Base-by-base conservation (phyloP, 1,140 invertebrate genomes). In the Trypoxylus dichotomus region DNA sequence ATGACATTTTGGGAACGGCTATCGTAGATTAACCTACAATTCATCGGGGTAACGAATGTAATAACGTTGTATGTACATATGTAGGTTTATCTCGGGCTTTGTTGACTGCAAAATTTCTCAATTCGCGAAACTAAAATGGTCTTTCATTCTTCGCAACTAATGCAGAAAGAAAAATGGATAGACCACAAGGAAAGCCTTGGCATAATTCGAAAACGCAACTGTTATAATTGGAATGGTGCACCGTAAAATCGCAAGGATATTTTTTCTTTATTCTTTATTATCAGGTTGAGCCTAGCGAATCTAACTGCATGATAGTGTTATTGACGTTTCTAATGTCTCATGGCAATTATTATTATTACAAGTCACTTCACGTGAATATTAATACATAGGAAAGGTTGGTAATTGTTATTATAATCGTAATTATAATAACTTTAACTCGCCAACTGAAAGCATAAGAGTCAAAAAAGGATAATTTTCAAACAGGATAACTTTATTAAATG, bases 181-280 rank as follows among this genome's bases (percentile, higher is more conserved):
- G 47, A 54, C 47, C 47, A 54, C 47, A 54, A 54, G 15, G 47
- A 54, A 54, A 54, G 47, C 47, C 47, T 54, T 54, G 47, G 47
- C 47, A 54, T 54, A 19, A 54, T n/a, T 54, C 15, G 47, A 54
- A 54, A 54, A 54, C 6, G 47, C 47, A 54, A n/a, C 19, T 54
- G 47, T n/a, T 54, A 15, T n/a, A n/a, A n/a, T 54, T 6, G 2
- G 47, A 54, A 54, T 15, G 47, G 19, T 3, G 1, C 15, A 19
- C 15, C 6, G 7, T 54, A 54, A 54, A 54, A 54, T 2, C 19
- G 47, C 47, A 54, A 54, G 5, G 19, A 54, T n/a, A 54, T 54
- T 54, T 54, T 54, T 47, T 47, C 19, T 54, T 0, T 10, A 43
- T 8, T 15, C 1, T 43, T 42, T 43, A 43, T 43, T 43, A 15